These are phyloP conservation scores for Vidua chalybeata DNA, from an alignment of 2,113 vertebrate species.

Conservation along the genomic window DNA sequence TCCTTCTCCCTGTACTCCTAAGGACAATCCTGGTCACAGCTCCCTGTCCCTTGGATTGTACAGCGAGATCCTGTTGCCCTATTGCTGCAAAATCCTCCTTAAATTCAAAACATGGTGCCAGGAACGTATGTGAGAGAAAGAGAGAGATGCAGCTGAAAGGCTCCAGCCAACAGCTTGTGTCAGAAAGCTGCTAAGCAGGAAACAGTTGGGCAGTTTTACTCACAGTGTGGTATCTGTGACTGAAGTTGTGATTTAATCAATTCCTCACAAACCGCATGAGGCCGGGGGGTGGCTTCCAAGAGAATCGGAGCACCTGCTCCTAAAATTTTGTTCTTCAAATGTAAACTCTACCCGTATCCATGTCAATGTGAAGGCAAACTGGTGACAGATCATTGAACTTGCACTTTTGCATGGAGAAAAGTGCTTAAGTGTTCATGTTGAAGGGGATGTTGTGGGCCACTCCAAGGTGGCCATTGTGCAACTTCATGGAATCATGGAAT, in stretches of 20 bases:
- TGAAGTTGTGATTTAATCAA: neutral
- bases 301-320: neutral
- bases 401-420: accelerated
- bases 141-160: conserved; percentile 11
- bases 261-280: neutral
- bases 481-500: neutral
- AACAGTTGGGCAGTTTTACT: conserved; percentile 45
- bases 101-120: neutral
- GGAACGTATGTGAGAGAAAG: neutral
- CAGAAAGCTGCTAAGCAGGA: conserved; percentile 34
- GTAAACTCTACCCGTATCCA: neutral
- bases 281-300: neutral
- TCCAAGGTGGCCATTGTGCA: accelerated
- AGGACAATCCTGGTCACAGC: neutral
- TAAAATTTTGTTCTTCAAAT: neutral
- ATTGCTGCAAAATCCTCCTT: neutral
- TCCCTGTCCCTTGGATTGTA: neutral
- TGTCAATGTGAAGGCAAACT: neutral
- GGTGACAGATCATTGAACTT: neutral
- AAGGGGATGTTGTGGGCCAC: neutral
- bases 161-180: conserved; percentile 49
- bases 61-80: accelerated
- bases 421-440: accelerated
- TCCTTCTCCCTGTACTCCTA: neutral
- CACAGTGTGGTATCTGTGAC: neutral